Conservation (phyloP, 2,113 vertebrate genomes). For the Thalassoma bifasciatum region DNA sequence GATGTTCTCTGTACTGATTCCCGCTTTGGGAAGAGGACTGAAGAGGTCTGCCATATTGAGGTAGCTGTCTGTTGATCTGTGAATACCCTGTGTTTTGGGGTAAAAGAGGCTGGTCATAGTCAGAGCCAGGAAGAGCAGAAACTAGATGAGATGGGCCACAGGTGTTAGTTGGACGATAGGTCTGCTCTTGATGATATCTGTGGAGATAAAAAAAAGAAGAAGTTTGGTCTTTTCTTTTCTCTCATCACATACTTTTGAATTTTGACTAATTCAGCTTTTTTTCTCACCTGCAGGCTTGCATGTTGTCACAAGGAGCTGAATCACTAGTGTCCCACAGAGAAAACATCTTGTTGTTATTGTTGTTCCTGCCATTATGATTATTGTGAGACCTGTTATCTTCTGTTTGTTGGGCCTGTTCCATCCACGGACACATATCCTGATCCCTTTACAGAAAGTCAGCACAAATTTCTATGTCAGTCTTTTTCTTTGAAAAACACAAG, state of each 20-base stretch:
- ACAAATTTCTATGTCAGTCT: not conserved
- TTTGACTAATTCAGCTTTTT: not conserved
- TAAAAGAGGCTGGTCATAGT: conserved; percentile 50
- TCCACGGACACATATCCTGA: conserved; percentile 83
- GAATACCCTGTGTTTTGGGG: conserved; percentile 2
- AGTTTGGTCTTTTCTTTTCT: not conserved
- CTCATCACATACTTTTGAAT: not conserved
- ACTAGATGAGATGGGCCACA: not conserved
- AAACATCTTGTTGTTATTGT: conserved; percentile 83
- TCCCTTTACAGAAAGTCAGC: conserved; percentile 74
- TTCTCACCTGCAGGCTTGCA: conserved; percentile 83
- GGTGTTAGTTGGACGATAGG: conserved; percentile 3
- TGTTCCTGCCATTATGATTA: conserved; percentile 85
- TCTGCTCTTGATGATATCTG: conserved; percentile 66
- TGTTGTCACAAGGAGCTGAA: conserved; percentile 76
- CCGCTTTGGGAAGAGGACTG: conserved; percentile 7
- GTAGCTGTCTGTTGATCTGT: conserved; percentile 1
- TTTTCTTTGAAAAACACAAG: not conserved
- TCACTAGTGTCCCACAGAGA: conserved; percentile 37
- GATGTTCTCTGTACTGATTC: conserved; percentile 38
- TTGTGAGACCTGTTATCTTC: conserved; percentile 79
- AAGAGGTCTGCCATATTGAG: conserved; percentile 35
- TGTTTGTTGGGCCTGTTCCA: conserved; percentile 81
- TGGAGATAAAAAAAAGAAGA: conserved; percentile 19
- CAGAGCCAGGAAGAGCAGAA: conserved; percentile 44